Evolutionary conservation across 1,140 invertebrate genomes (phyloP).

Genomic region (Marisa cornuarietis): DNA sequence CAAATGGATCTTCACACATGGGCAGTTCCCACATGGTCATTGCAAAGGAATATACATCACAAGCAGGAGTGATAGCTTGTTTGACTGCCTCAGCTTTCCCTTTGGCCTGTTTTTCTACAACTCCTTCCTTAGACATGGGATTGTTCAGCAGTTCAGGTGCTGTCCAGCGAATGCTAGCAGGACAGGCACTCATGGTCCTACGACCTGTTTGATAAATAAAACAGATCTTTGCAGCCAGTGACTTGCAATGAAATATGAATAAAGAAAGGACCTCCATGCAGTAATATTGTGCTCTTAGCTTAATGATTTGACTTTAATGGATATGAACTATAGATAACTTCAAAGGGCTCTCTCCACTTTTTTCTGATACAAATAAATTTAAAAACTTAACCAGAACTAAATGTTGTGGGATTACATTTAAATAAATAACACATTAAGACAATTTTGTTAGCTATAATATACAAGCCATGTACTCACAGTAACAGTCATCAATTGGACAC

Average conservation of each 20-base stretch:
- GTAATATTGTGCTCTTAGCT: no score
- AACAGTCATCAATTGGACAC: slow-evolving; percentile 54
- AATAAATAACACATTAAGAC: no score
- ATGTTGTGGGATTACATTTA: no score
- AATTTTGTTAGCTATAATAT: no score
- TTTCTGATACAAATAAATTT: no score
- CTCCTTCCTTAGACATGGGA: slow-evolving; percentile 32
- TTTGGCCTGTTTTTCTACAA: neutral
- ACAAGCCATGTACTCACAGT: slow-evolving; percentile 49
- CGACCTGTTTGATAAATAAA: slow-evolving; percentile 45
- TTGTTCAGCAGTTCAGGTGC: slow-evolving; percentile 58
- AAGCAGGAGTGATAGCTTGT: slow-evolving; percentile 78
- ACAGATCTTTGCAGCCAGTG: neutral
- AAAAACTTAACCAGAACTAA: no score
- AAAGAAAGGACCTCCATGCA: neutral
- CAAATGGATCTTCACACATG: slow-evolving; percentile 73
- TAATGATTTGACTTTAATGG: no score
- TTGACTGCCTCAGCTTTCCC: neutral
- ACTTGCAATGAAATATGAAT: neutral
- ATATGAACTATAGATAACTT: no score
- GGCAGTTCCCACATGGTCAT: slow-evolving; percentile 97
- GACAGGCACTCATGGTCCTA: slow-evolving; percentile 56
- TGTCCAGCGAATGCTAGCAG: slow-evolving; percentile 58
- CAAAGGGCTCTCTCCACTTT: no score
- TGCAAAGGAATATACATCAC: slow-evolving; percentile 95